A percentile compares a stretch with the other conserved stretches of the same genome.
These are phyloP conservation scores for Kradibia gibbosae DNA, from an alignment of 1,140 invertebrate genomes.

Conservation along the genomic window DNA sequence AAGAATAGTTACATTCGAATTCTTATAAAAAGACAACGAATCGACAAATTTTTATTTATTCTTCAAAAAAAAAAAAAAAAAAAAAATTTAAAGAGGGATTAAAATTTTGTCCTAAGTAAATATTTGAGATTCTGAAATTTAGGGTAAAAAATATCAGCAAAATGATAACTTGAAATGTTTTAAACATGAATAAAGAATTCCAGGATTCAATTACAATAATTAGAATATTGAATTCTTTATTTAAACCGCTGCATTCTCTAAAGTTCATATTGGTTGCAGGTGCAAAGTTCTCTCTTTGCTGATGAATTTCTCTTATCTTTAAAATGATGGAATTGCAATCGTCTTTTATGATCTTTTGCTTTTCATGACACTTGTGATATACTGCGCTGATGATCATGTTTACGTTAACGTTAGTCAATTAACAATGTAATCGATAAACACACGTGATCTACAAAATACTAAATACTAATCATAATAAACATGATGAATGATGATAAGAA, in stretches of 20 bases:
- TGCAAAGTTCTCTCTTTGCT: not conserved
- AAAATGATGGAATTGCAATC: not conserved
- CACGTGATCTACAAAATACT: no score
- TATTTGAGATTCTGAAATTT: constrained; percentile 5
- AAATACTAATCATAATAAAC: no score
- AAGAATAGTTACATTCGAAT: constrained; percentile 7
- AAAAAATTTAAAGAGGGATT: not conserved
- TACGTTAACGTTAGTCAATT: not conserved
- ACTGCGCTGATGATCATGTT: not conserved
- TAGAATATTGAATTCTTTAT: not conserved
- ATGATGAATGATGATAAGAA: no score
- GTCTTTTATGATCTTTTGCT: not conserved
- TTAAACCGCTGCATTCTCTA: not conserved
- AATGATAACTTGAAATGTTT: not conserved
- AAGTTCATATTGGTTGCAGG: not conserved
- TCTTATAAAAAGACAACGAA: not conserved
- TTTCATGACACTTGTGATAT: not conserved
- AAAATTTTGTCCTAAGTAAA: not conserved
- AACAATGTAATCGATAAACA: not conserved
- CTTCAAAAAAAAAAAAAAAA: no score
- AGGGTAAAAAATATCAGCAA: not conserved
- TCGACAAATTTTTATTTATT: constrained; percentile 3
- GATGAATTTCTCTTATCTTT: not conserved
- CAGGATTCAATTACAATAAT: not conserved
- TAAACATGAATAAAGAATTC: not conserved